Conservation (phyloP, 2,113 vertebrate genomes). For the Indri indri region DNA sequence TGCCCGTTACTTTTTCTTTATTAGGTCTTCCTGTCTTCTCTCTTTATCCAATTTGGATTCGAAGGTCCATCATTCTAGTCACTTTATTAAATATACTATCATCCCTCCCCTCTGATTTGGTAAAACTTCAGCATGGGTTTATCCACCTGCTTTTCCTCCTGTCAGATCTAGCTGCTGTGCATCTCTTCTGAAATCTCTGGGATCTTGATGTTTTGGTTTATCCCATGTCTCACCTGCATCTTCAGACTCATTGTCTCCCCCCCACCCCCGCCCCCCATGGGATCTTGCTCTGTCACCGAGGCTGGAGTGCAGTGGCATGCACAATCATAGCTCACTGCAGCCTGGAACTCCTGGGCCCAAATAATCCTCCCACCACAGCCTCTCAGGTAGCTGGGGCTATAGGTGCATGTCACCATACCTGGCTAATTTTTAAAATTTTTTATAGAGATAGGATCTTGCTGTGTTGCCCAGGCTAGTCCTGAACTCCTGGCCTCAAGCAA, state of each 20-base stretch:
- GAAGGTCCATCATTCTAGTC: background rate
- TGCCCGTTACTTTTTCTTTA: background rate
- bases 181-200: background rate
- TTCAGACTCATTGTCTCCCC: background rate
- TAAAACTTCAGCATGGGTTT: background rate
- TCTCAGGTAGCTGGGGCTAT: too few relatives aligned
- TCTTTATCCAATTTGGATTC: background rate
- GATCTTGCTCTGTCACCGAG: too few relatives aligned
- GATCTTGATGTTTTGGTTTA: conserved; percentile 9
- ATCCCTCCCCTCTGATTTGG: background rate
- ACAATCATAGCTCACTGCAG: too few relatives aligned
- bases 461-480: too few relatives aligned
- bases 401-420: too few relatives aligned
- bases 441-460: too few relatives aligned
- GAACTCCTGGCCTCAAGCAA: too few relatives aligned
- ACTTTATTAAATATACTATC: background rate
- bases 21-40: background rate
- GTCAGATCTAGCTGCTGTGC: background rate
- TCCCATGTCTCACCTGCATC: background rate
- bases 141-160: background rate
- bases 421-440: too few relatives aligned
- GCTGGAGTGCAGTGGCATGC: too few relatives aligned
- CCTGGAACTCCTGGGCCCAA: too few relatives aligned
- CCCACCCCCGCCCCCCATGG: too few relatives aligned
- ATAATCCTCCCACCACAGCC: too few relatives aligned